phyloP scores from a whole-genome alignment of 2,113 vertebrate genomes.

The Hypanus sabinus region DNA sequence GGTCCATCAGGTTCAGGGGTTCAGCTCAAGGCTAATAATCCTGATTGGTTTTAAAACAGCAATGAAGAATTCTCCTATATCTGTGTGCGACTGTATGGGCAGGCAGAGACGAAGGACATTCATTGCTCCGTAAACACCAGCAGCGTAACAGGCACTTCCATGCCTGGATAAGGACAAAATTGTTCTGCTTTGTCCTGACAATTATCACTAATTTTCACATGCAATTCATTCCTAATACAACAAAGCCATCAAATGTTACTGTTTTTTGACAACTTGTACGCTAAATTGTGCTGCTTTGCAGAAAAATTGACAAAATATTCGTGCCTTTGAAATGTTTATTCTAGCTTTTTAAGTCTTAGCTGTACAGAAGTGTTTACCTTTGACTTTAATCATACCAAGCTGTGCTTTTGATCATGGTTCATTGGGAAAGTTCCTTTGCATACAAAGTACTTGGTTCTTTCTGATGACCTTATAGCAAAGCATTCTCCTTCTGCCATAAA shows the following conservation, averaged over 20 bases:
- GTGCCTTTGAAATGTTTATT: background rate
- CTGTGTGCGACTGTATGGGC: no score
- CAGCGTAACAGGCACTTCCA: no score
- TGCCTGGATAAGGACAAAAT: background rate
- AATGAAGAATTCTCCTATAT: no score
- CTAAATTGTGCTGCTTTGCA: background rate
- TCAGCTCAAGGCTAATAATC: no score
- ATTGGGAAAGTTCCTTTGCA: background rate
- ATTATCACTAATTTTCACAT: conserved; percentile 5
- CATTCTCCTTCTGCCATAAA: conserved; percentile 38
- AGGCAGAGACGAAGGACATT: no score
- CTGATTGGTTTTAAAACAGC: no score
- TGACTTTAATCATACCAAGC: background rate
- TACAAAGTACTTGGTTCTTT: conserved; percentile 11
- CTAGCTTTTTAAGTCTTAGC: background rate
- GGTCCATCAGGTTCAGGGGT: no score
- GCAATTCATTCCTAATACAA: background rate
- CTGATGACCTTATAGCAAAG: conserved; percentile 40
- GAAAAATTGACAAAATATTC: background rate
- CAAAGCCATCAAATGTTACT: background rate
- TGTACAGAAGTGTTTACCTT: conserved; percentile 1
- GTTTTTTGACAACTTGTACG: background rate
- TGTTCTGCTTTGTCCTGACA: background rate
- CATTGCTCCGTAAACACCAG: no score
- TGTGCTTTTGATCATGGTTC: background rate